A percentile compares a stretch with the other conserved stretches of the same genome.
Conservation (phyloP, 1,140 invertebrate genomes). For the Polyergus mexicanus region DNA sequence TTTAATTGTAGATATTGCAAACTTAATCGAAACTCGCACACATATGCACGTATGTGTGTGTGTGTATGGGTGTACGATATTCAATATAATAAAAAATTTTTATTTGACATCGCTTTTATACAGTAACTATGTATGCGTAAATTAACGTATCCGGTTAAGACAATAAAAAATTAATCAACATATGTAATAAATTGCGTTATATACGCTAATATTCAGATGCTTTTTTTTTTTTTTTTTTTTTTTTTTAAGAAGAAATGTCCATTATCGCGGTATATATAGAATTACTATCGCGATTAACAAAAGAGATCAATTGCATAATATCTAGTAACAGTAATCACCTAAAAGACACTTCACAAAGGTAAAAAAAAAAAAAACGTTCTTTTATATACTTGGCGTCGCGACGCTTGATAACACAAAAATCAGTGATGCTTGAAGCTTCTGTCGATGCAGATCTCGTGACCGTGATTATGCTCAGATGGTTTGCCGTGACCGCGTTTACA, state of each 20-base stretch:
- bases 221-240: not conserved
- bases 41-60: too few species aligned
- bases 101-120: not conserved
- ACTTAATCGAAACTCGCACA: not conserved
- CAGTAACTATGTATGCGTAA: not conserved
- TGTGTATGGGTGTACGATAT: not conserved
- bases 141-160: not conserved
- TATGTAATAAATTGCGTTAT: slow-evolving; percentile 12
- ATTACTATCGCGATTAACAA: not conserved
- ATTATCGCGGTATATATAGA: not conserved
- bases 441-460: not conserved
- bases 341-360: too few species aligned
- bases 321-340: not conserved
- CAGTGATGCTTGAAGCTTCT: not conserved
- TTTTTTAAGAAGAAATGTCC: not conserved
- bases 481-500: slow-evolving; percentile 52
- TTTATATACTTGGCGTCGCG: too few species aligned
- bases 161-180: not conserved
- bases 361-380: too few species aligned
- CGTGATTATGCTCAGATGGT: slow-evolving; percentile 27
- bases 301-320: not conserved
- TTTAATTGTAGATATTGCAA: slow-evolving; percentile 4
- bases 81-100: not conserved
- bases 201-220: not conserved
- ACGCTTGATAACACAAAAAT: slow-evolving; percentile 1